These are phyloP conservation scores for Nansenia antarctica DNA, from an alignment of 2,113 vertebrate genomes.

Conservation along the genomic window DNA sequence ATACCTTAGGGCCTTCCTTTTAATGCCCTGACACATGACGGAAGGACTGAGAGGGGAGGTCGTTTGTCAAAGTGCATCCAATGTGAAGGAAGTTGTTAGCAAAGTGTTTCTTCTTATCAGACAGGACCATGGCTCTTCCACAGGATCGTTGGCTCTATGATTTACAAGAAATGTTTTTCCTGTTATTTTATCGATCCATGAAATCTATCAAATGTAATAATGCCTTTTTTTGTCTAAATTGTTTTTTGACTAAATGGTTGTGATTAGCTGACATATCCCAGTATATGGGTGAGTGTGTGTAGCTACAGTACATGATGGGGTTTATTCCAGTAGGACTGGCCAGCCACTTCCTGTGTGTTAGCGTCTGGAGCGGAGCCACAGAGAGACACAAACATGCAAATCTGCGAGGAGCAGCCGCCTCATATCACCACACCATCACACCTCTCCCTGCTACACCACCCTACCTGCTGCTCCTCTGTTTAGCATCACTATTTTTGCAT, in stretches of 20 bases:
- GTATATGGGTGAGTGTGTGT: not conserved
- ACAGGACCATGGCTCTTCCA: conserved; percentile 36
- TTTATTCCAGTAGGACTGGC: not conserved
- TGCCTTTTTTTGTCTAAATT: too few relatives aligned
- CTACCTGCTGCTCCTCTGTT: not conserved
- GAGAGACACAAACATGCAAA: conserved; percentile 54
- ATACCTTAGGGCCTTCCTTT: conserved; percentile 65
- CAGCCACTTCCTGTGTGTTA: conserved; percentile 66
- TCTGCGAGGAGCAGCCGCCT: conserved; percentile 45
- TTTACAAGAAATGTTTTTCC: too few relatives aligned
- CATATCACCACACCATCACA: not conserved
- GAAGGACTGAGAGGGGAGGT: conserved; percentile 66
- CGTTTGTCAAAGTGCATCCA: conserved; percentile 77
- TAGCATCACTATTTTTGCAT: conserved; percentile 2
- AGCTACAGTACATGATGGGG: not conserved
- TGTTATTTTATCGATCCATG: too few relatives aligned
- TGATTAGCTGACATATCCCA: too few relatives aligned
- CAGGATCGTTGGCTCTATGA: too few relatives aligned
- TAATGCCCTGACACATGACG: conserved; percentile 65
- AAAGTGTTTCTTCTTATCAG: conserved; percentile 65
- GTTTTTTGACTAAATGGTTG: too few relatives aligned
- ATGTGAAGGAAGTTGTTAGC: conserved; percentile 77
- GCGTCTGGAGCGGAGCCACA: conserved; percentile 64
- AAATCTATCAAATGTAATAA: too few relatives aligned
- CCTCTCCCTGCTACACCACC: conserved; percentile 45